A percentile compares a stretch with the other conserved stretches of the same genome.
These are phyloP conservation scores for Beaufortia kweichowensis DNA, from an alignment of 2,113 vertebrate species.

Conservation along the genomic window DNA sequence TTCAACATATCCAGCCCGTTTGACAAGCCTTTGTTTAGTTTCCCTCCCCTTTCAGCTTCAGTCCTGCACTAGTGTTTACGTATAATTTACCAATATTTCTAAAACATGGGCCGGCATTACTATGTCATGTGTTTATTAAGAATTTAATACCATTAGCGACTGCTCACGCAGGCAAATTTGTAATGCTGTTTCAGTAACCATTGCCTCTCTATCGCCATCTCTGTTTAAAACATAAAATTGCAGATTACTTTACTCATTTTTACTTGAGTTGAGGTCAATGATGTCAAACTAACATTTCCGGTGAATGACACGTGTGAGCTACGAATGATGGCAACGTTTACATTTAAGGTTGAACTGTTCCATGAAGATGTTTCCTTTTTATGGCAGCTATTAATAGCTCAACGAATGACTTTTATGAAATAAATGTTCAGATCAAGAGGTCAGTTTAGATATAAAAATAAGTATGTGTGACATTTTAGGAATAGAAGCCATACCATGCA, in stretches of 20 bases:
- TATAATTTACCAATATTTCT: slow-evolving; percentile 6
- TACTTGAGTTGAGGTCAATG: no score
- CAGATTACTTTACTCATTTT: no score
- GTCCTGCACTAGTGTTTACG: neutral
- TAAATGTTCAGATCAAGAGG: neutral
- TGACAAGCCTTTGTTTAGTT: slow-evolving; percentile 32
- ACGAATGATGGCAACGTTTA: no score
- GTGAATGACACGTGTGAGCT: no score
- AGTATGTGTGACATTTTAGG: neutral
- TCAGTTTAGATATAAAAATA: neutral
- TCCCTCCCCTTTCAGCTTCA: slow-evolving; percentile 26
- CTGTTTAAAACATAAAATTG: no score
- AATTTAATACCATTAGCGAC: neutral
- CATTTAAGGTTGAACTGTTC: no score
- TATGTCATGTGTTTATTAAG: neutral
- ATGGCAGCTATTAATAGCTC: neutral
- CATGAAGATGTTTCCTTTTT: neutral
- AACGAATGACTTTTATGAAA: no score
- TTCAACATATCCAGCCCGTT: slow-evolving; percentile 35
- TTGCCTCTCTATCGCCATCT: no score
- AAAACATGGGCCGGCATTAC: slow-evolving; percentile 7
- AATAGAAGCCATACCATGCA: neutral
- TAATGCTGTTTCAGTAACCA: neutral
- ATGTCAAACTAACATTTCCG: no score
- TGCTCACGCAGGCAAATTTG: neutral